Base-by-base conservation (phyloP, 2,888 invertebrate species). In the Osedax frankpressi region DNA sequence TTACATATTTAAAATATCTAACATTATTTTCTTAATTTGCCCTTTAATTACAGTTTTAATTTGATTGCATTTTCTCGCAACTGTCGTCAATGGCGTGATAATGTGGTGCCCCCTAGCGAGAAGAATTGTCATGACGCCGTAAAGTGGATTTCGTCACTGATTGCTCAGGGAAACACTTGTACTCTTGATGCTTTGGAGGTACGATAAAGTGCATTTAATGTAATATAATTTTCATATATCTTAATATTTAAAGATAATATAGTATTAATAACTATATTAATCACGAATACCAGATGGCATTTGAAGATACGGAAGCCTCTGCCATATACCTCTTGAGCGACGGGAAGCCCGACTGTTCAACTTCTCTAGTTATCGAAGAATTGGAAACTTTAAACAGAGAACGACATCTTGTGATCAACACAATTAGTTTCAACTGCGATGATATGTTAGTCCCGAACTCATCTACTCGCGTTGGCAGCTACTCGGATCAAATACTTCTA, bases 301-400 rank as follows among this genome's bases (percentile, higher is more conserved):
- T 84, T 78, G 77, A 78, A 28, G 83, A 83, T 74, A 75, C 77
- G n/a, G 81, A 81, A 27, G 78, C 84, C 44, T 81, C 82, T 28
- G 81, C 82, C 0, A 79, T 84, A n/a, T 84, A 84, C 77, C 77
- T 84, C 75, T 77, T 85, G 77, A 84, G 82, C n/a, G 85, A 85
- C 75, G 85, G 85, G 19, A 84, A 84, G 76, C 84, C 85, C n/a
- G 84, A 85, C 76, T 81, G 81, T 2, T 84, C 83, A 76, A 84
- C 83, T 14, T 80, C 82, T 2, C 76, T 82, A 69, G 82, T 85
- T 1, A 79, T 84, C 25, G 76, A 80, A 65, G 81, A 82, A 74
- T 81, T 84, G 28, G 79, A 79, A 2, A 79, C 78, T 59, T 80
- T 84, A 80, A 83, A 83, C 73, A 73, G 76, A 19, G 77, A 80